These are phyloP conservation scores for Ellobius talpinus DNA, from an alignment of 2,113 vertebrate genomes.

Conservation along the genomic window DNA sequence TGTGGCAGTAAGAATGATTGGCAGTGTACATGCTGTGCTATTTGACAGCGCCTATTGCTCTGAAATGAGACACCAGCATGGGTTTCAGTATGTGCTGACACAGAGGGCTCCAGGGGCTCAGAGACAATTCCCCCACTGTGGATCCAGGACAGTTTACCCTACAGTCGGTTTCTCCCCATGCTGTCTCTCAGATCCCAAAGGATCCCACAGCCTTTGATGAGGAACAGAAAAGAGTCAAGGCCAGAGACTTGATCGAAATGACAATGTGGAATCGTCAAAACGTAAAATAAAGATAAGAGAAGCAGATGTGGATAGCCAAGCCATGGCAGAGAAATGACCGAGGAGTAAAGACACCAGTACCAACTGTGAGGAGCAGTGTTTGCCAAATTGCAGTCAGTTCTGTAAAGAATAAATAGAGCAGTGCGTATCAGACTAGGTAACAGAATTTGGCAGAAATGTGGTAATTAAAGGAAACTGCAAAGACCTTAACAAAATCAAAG, in stretches of 20 bases:
- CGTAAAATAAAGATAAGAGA: slow-evolving; percentile 40
- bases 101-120: neutral
- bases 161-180: neutral
- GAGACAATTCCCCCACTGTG: neutral
- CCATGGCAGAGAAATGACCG: neutral
- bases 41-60: neutral
- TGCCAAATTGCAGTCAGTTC: neutral
- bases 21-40: neutral
- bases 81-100: neutral
- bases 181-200: neutral
- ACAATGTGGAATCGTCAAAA: neutral
- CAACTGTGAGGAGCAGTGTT: neutral
- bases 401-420: neutral
- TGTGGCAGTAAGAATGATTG: neutral
- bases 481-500: neutral
- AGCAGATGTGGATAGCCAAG: neutral
- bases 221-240: slow-evolving; percentile 41
- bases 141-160: neutral
- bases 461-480: neutral
- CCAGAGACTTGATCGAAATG: slow-evolving; percentile 28
- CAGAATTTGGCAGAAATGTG: neutral
- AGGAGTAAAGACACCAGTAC: neutral
- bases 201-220: neutral
- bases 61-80: neutral
- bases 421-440: neutral